Evolutionary conservation across 1,140 invertebrate species (phyloP).

Genomic region (Campoletis sonorensis): DNA sequence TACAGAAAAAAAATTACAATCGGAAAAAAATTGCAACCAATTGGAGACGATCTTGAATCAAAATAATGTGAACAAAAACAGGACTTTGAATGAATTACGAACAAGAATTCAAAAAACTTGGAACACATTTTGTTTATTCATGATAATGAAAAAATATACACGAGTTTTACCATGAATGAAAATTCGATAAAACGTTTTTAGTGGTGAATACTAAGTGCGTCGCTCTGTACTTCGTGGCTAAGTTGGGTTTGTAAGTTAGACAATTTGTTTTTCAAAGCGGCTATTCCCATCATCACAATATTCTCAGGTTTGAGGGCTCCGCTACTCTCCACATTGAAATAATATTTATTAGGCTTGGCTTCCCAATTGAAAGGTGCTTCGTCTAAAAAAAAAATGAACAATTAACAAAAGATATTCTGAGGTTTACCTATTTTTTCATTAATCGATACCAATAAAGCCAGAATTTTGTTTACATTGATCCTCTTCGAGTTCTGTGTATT

Average conservation of each 20-base stretch:
- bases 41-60: no score
- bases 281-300: slow-evolving; percentile 96
- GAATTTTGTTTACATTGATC: slow-evolving; percentile 86
- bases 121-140: background rate
- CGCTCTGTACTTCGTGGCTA: slow-evolving; percentile 90
- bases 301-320: slow-evolving; percentile 97
- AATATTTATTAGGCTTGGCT: slow-evolving; percentile 98
- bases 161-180: background rate
- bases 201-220: slow-evolving; percentile 85
- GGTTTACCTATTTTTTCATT: slow-evolving; percentile 3
- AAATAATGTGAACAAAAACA: background rate
- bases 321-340: slow-evolving; percentile 96
- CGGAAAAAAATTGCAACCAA: no score
- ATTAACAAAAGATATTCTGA: slow-evolving; percentile 6
- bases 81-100: no score
- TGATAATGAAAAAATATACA: background rate
- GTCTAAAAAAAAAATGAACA: slow-evolving; percentile 77
- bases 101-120: no score
- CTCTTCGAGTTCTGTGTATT: slow-evolving; percentile 95
- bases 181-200: slow-evolving; percentile 50
- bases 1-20: no score
- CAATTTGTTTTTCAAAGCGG: slow-evolving; percentile 96
- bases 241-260: slow-evolving; percentile 96
- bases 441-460: background rate
- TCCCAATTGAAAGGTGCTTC: slow-evolving; percentile 96